Evolutionary conservation across 2,888 invertebrate genomes (phyloP).

Genomic region (Trachelus iudaicus): DNA sequence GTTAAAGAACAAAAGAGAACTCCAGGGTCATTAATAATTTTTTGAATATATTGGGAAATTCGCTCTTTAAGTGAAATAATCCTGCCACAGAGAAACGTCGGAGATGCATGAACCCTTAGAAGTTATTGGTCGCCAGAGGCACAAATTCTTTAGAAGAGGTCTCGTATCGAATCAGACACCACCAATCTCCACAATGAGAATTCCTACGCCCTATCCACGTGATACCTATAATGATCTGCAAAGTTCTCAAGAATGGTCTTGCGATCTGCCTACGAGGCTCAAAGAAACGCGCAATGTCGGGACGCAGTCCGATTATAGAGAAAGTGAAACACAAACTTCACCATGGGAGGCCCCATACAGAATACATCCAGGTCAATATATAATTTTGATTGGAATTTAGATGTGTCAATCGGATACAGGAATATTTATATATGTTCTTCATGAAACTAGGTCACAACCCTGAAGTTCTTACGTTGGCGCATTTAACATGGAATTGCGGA

Average conservation of each 20-base stretch:
- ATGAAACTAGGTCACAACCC: constrained; percentile 62
- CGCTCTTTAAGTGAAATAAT: neutral
- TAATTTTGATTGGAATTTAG: constrained; percentile 55
- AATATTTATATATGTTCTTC: constrained; percentile 9
- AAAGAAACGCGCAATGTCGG: constrained; percentile 62
- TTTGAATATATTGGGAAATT: neutral
- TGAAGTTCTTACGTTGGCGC: constrained; percentile 75
- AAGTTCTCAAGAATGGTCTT: constrained; percentile 28
- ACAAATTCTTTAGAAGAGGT: constrained; percentile 29
- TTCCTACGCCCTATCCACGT: constrained; percentile 13
- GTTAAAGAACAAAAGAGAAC: neutral
- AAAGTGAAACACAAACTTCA: constrained; percentile 80
- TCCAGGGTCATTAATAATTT: neutral
- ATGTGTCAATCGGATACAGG: constrained; percentile 3
- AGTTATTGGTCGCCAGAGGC: constrained; percentile 27
- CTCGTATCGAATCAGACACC: constrained; percentile 31
- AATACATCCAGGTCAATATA: constrained; percentile 54
- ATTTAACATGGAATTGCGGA: constrained; percentile 74
- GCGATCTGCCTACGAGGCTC: constrained; percentile 21
- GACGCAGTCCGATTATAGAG: constrained; percentile 79
- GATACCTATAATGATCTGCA: constrained; percentile 14
- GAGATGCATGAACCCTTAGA: constrained; percentile 52
- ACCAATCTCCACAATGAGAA: constrained; percentile 21
- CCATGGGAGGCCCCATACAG: constrained; percentile 80
- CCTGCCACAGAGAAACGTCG: neutral